Base-by-base conservation (phyloP, 37 sponge, comb jelly and placozoan species). In the Tethya wilhelma region DNA sequence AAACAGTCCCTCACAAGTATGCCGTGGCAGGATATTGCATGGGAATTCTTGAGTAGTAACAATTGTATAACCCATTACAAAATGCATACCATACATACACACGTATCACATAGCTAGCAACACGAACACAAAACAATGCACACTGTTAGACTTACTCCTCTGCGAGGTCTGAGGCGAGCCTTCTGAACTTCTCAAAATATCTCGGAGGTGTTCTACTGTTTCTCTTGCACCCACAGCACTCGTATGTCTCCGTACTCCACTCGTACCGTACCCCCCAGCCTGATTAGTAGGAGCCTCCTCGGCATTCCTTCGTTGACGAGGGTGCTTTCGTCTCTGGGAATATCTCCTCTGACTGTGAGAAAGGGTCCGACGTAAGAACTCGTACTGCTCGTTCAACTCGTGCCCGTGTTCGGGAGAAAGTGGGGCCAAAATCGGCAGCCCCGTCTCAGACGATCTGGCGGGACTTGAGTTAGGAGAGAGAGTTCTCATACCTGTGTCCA, bases 281-380 rank as follows among this genome's bases (percentile, higher is more conserved):
- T 14, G 14, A 49, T 14, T 14, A 49, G 14, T 14, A 49, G 14
- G 38, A 22, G 29, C 42, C 46, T 62, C 78, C 57, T 87, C 38
- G 62, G 41, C 55, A 43, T 40, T 11, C 39, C 86, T 42, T 32
- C 39, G 23, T 34, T 38, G 38, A 9, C 44, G 14, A 20, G 75
- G 78, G 19, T 41, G 55, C 23, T 33, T 70, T 29, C 85, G 63
- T 36, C 80, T 43, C 42, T 77, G 67, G 49, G 92, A 92, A 44
- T 83, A 92, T 36, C 92, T 62, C 38, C 84, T 72, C 28, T 86
- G 67, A 45, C 88, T 87, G 62, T 92, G 92, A 4, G 84, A 87
- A 3, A 92, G 88, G 3, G 88, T 87, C 53, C 84, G 57, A 22
- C 92, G 59, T 34, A 92, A 69, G 42, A 79, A 75, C 64, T 87